phyloP scores from a whole-genome alignment of 2,888 invertebrate genomes.

The Ferrisia virgata region DNA sequence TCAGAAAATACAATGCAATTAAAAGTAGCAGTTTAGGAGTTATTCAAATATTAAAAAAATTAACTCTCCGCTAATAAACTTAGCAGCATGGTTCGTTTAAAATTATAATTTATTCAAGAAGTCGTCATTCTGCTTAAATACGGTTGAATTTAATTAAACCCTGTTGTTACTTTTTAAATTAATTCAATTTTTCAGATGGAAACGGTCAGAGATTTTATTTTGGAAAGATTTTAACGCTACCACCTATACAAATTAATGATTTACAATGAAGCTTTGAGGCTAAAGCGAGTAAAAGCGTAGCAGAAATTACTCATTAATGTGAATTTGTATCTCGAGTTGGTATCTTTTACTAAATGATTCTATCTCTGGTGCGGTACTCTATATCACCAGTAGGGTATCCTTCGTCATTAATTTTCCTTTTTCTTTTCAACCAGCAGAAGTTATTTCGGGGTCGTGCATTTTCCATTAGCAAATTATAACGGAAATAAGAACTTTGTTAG shows the following conservation, averaged over 20 bases:
- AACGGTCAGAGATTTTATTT: neutral
- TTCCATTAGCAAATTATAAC: slow-evolving; percentile 5
- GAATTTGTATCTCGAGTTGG: neutral
- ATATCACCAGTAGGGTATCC: neutral
- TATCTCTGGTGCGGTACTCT: neutral
- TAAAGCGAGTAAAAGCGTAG: neutral
- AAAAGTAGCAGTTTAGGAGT: neutral
- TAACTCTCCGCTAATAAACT: neutral
- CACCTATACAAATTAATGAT: slow-evolving; percentile 1
- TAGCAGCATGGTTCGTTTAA: neutral
- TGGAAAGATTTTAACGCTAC: neutral
- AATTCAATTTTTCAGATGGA: neutral
- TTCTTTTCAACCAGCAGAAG: neutral
- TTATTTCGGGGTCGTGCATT: neutral
- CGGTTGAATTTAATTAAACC: neutral
- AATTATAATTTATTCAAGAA: neutral
- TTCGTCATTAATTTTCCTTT: slow-evolving; percentile 11
- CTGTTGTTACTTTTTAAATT: neutral
- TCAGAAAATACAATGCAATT: neutral
- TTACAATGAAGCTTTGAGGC: neutral
- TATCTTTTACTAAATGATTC: slow-evolving; percentile 11
- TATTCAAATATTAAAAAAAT: neutral
- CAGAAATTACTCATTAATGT: slow-evolving; percentile 2
- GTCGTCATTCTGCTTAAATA: neutral
- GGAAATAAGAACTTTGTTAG: neutral